phyloP scores from a whole-genome alignment of 1,140 invertebrate genomes.

The Drosophila mauritiana region DNA sequence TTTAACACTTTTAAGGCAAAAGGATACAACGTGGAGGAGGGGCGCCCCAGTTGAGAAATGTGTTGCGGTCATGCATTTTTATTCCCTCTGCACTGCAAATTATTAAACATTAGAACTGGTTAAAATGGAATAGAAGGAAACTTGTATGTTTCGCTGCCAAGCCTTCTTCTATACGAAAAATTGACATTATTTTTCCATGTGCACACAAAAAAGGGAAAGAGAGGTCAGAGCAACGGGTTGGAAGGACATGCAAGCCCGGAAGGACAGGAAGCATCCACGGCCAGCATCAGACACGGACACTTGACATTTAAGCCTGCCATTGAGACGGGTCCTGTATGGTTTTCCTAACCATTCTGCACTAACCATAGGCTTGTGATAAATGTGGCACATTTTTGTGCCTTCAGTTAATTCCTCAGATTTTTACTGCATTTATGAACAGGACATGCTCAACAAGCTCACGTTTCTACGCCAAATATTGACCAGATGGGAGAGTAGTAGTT shows the following conservation, averaged over 20 bases:
- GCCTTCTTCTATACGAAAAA: too few species aligned
- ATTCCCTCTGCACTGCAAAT: constrained; percentile 36
- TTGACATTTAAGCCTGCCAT: constrained; percentile 41
- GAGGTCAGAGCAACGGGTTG: constrained; percentile 8
- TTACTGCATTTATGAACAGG: constrained; percentile 44
- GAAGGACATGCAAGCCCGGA: constrained; percentile 27
- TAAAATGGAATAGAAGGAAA: too few species aligned
- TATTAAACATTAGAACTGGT: too few species aligned
- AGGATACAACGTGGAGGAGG: constrained; percentile 31
- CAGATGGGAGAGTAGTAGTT: not conserved
- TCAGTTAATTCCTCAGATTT: constrained; percentile 33
- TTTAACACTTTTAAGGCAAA: constrained; percentile 74
- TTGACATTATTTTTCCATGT: constrained; percentile 2
- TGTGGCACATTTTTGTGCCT: constrained; percentile 17
- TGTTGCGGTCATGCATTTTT: constrained; percentile 80
- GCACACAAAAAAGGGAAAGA: not conserved
- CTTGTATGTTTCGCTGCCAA: too few species aligned
- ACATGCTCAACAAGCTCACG: constrained; percentile 15
- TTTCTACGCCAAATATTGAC: constrained; percentile 50
- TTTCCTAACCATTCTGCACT: not conserved
- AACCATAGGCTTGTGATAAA: constrained; percentile 11
- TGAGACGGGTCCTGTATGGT: constrained; percentile 20
- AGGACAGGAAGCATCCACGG: constrained; percentile 26
- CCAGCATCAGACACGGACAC: constrained; percentile 34
- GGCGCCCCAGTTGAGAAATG: constrained; percentile 55